Evolutionary conservation across 2,888 invertebrate genomes (phyloP), one percentile per base, ranked within the genome.

Genomic region (Ischnus inquisitorius): DNA sequence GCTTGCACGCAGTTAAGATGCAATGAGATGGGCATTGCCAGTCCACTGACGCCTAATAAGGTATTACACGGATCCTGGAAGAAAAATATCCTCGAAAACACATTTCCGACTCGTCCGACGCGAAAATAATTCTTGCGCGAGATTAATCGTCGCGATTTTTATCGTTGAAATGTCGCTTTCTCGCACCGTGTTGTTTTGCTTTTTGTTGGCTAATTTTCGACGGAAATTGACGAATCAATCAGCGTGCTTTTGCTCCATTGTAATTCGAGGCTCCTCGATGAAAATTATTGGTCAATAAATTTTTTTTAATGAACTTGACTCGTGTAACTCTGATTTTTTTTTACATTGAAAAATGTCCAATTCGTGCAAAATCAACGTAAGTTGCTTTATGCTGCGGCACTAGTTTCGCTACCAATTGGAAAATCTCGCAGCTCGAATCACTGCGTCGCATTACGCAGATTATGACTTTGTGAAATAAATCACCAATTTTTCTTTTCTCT

Each of bases 1-100:
- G 64, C 54, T 54, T 65, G 41, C 68, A 43, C 43, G 65, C n/a
- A 71, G 60, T 67, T 19, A 22, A 28, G 39, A 77, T 71, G 64
- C 79, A 71, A 19, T 54, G 65, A 65, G 64, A 72, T 28, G 51
- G 43, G 8, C 41, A 16, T 28, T 22, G 3, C 34, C 39, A 51
- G 57, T 54, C 62, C 71, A n/a, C n/a, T 10, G 41, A 71, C 41
- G 41, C 74, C 65, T 25, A 48, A 76, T 43, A 19, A 57, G 62
- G 46, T 6, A 43, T 64, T 39, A 10, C 1, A 14, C 60, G 39
- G 43, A 28, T 14, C 48, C 16, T 5, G 19, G 39, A 46, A 51
- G 19, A 48, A 46, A 51, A 62, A 64, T 68, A 10, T 19, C 41
- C 28, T 39, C 22, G 6, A 19, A 8, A n/a, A 68, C 62, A 43